A percentile compares a stretch with the other conserved stretches of the same genome.
These are phyloP conservation scores for Illadopsis cleaveri DNA, from an alignment of 2,113 vertebrate genomes.

Conservation along the genomic window DNA sequence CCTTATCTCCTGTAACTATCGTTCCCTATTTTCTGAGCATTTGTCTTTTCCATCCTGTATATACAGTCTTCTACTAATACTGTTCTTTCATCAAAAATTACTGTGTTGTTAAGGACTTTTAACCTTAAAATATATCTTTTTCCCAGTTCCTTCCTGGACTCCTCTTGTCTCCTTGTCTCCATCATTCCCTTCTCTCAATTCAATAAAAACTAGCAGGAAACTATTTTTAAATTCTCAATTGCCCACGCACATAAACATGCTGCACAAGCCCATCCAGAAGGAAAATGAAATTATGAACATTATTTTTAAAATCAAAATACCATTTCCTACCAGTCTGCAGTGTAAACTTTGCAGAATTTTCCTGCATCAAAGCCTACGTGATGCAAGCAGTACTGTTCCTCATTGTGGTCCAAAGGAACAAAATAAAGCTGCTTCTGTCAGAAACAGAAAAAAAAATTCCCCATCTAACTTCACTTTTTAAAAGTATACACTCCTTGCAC, in stretches of 20 bases:
- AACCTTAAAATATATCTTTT: not conserved
- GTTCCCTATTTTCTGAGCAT: not conserved
- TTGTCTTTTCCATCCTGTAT: not conserved
- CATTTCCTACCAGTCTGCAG: not conserved
- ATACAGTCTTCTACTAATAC: not conserved
- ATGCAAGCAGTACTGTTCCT: not conserved
- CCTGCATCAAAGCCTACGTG: not conserved
- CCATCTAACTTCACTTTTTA: not conserved
- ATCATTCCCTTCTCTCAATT: not conserved
- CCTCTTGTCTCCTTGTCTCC: not conserved
- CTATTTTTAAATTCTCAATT: not conserved
- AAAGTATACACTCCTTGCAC: not conserved
- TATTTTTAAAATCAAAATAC: not conserved
- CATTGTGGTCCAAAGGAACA: not conserved
- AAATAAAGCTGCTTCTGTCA: not conserved
- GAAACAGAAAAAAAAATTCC: not conserved
- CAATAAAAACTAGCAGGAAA: not conserved
- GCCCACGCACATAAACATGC: not conserved
- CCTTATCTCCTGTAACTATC: not conserved
- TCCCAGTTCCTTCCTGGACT: not conserved
- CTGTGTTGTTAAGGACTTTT: not conserved
- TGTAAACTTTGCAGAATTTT: not conserved
- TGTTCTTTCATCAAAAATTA: not conserved
- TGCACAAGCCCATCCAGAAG: not conserved
- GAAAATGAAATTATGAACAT: not conserved